Conservation (phyloP, 2,113 vertebrate species). For the Tachuris rubrigastra region DNA sequence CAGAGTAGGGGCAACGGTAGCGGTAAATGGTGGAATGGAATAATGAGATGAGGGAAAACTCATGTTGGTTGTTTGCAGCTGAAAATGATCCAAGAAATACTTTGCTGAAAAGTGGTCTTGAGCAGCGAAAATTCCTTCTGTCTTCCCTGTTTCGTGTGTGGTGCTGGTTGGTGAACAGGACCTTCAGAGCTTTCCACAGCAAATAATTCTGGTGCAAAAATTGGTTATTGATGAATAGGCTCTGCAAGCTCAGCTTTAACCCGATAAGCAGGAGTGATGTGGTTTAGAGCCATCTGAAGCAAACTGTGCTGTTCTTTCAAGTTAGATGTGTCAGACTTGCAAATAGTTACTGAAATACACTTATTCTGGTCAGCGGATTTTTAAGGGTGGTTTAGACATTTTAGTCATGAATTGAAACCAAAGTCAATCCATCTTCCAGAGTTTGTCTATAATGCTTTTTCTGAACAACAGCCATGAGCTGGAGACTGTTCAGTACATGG, state of each 20-base stretch:
- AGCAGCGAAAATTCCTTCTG: not conserved
- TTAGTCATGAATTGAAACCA: not conserved
- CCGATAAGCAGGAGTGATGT: not conserved
- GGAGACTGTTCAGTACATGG: not conserved
- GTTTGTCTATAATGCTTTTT: not conserved
- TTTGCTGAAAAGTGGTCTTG: not conserved
- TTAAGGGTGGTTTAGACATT: not conserved
- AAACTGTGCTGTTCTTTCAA: not conserved
- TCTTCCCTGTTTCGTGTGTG: not conserved
- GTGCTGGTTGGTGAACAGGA: not conserved
- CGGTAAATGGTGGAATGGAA: not conserved
- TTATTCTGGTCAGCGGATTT: not conserved
- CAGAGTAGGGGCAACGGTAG: too few relatives aligned
- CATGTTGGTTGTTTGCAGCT: not conserved
- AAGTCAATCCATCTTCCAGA: not conserved
- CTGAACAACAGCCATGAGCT: rapidly evolving
- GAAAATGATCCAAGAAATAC: not conserved
- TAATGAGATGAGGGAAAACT: not conserved
- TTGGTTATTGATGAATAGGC: not conserved
- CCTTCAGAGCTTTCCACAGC: not conserved
- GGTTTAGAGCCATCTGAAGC: not conserved
- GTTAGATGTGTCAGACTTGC: not conserved
- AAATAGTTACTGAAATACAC: not conserved
- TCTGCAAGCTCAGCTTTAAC: not conserved
- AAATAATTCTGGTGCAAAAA: not conserved